These are phyloP conservation scores for Gymnobelideus leadbeateri DNA, from an alignment of 2,113 vertebrate genomes.

Conservation along the genomic window DNA sequence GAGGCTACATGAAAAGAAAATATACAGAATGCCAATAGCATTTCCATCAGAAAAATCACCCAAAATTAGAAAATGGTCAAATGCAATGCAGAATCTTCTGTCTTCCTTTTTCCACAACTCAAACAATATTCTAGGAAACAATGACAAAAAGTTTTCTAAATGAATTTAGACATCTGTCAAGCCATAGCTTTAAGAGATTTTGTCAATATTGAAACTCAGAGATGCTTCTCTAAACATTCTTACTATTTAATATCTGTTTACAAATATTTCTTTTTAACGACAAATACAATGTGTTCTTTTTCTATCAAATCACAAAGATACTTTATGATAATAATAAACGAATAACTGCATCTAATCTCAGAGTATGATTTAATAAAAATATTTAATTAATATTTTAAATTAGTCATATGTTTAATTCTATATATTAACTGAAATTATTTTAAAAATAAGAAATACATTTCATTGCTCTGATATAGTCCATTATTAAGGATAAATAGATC, in stretches of 20 bases:
- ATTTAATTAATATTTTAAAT: background rate
- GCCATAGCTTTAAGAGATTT: background rate
- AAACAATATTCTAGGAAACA: background rate
- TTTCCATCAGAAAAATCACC: background rate
- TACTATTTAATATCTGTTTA: background rate
- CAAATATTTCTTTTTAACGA: conserved; percentile 7
- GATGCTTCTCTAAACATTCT: background rate
- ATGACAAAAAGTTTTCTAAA: conserved; percentile 5
- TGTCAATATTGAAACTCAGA: background rate
- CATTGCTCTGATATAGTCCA: background rate
- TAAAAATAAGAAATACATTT: background rate
- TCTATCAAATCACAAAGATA: background rate
- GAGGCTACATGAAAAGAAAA: background rate
- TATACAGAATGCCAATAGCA: background rate
- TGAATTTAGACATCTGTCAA: background rate
- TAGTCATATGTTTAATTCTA: background rate
- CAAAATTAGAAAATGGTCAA: background rate
- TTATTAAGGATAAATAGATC: background rate
- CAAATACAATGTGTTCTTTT: background rate
- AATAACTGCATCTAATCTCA: background rate
- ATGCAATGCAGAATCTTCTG: background rate
- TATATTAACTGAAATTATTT: background rate
- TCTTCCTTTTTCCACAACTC: background rate
- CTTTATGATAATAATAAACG: background rate
- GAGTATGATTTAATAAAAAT: background rate